Conservation (phyloP, 2,113 vertebrate species). For the Strigops habroptila region DNA sequence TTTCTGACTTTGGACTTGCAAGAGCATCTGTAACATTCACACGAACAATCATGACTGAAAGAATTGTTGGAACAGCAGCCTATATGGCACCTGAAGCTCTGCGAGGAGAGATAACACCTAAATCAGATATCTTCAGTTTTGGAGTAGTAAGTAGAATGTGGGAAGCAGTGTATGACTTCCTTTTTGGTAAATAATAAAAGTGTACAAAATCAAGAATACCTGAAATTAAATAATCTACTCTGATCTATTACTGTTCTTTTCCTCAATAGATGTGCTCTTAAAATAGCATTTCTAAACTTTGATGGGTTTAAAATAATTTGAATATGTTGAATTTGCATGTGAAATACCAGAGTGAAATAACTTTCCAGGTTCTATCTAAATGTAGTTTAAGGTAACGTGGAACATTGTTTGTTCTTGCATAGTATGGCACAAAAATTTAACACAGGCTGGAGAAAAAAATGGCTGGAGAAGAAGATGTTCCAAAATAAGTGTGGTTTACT, state of each 20-base stretch:
- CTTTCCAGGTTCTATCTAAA: not conserved
- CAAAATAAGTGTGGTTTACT: not conserved
- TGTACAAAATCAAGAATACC: not conserved
- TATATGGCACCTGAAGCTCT: conserved; percentile 97
- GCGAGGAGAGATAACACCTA: conserved; percentile 90
- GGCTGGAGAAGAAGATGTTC: not conserved
- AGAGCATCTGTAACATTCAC: conserved; percentile 83
- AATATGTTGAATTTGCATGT: not conserved
- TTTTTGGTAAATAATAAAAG: not conserved
- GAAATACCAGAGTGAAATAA: not conserved
- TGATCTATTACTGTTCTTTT: not conserved
- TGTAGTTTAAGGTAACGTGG: not conserved
- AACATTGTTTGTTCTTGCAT: not conserved
- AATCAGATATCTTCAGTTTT: conserved; percentile 95
- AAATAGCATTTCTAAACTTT: not conserved
- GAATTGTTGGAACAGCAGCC: conserved; percentile 90
- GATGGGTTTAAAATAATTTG: not conserved
- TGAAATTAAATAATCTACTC: not conserved
- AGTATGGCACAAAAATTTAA: not conserved
- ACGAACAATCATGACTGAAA: conserved; percentile 88
- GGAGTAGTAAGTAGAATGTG: conserved; percentile 82
- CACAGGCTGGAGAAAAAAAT: not conserved
- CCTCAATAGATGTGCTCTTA: not conserved
- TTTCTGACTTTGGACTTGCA: conserved; percentile 95
- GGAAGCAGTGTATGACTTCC: not conserved